phyloP scores from a whole-genome alignment of 2,888 invertebrate species.

The Pristionchus mayeri region DNA sequence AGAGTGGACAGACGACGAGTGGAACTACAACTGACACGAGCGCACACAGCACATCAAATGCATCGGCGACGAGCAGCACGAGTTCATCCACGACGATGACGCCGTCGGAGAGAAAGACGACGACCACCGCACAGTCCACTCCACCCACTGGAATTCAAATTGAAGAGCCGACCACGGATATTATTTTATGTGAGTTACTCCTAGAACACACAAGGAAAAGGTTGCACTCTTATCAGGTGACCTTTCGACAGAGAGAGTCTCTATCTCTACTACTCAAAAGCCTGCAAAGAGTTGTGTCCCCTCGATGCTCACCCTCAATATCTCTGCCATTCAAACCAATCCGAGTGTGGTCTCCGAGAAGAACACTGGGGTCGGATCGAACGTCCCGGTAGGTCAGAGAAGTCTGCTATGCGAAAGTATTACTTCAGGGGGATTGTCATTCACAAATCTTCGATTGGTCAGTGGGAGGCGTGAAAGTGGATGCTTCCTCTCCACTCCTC shows the following conservation, averaged over 20 bases:
- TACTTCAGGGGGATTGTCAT: not conserved
- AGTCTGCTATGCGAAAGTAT: not conserved
- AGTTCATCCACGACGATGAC: not conserved
- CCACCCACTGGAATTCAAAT: too few species aligned
- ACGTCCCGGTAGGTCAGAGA: not conserved
- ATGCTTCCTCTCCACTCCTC: not conserved
- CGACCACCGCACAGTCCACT: not conserved
- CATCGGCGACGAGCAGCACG: not conserved
- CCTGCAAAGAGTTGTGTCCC: slow-evolving; percentile 31
- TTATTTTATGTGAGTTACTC: too few species aligned
- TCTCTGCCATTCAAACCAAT: not conserved
- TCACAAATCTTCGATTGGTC: slow-evolving; percentile 24
- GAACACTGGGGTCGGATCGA: slow-evolving; percentile 1
- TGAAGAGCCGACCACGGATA: too few species aligned
- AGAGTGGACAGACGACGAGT: not conserved
- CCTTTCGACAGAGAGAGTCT: too few species aligned
- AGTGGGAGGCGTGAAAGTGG: not conserved
- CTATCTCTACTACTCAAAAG: too few species aligned
- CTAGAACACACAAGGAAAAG: too few species aligned
- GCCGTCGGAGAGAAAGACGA: not conserved
- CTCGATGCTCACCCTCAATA: not conserved
- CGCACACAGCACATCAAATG: too few species aligned
- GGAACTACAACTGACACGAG: not conserved
- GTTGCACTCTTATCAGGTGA: not conserved
- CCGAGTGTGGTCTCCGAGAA: not conserved